Evolutionary conservation across 2,797 vertebrate species (phyloP).

Genomic region (Scyliorhinus canicula): DNA sequence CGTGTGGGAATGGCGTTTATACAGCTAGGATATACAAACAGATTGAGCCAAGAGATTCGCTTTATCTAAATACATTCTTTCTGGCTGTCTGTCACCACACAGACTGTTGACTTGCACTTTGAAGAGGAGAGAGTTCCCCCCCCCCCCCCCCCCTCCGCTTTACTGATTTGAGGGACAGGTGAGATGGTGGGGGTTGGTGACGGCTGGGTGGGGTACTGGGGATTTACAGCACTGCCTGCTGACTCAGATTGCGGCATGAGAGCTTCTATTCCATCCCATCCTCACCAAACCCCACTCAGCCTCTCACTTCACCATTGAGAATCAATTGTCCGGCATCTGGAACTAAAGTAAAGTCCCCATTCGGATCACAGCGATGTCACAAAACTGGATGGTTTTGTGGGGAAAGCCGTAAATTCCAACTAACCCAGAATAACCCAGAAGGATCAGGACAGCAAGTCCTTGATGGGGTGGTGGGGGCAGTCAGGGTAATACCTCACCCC

Average conservation of each 20-base stretch:
- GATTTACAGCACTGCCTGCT: background rate
- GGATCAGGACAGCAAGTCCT: background rate
- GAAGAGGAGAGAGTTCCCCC: background rate
- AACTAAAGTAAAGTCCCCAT: background rate
- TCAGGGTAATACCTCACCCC: background rate
- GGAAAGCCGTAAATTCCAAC: background rate
- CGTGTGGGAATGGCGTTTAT: background rate
- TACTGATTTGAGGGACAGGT: too few species aligned
- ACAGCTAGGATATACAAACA: background rate
- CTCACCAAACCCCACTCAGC: background rate
- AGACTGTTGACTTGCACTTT: background rate
- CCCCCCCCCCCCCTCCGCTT: too few species aligned
- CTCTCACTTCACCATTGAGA: background rate
- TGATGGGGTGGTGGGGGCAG: background rate
- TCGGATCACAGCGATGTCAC: background rate
- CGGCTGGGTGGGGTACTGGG: background rate
- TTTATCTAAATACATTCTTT: background rate
- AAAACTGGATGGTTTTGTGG: background rate
- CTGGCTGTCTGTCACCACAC: conserved; percentile 22
- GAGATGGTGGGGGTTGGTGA: background rate
- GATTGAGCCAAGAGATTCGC: conserved; percentile 15
- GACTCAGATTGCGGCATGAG: too few species aligned
- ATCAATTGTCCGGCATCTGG: background rate
- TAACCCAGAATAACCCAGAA: background rate
- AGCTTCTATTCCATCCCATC: background rate